Evolutionary conservation across 2,888 invertebrate genomes (phyloP), one percentile per base, ranked within the genome.

Genomic region (Himalopsyche tibetana): DNA sequence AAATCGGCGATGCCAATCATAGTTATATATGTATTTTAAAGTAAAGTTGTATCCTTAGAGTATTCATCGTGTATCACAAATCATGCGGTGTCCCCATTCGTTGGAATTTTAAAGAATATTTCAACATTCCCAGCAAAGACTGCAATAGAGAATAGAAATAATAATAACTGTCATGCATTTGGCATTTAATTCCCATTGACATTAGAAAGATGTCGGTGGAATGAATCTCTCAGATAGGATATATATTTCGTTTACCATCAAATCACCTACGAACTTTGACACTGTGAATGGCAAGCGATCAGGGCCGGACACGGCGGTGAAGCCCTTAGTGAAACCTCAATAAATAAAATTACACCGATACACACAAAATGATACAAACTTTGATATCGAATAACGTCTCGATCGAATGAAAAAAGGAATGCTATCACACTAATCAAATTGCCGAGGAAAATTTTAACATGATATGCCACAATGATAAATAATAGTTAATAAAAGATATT

Each of bases 181-280:
- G 86, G 69, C 86, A 86, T 86, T 86, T 86, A 84, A 42, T 55
- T 74, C 84, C 81, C 84, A 81, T 84, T 86, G 86, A 84, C 84
- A 84, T 84, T 84, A 85, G 74, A 55, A 84, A 82, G 74, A 86
- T 84, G 84, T 86, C 86, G 82, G 63, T 79, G 74, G 38, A 69
- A 82, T 82, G 86, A 84, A 74, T 74, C 74, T 74, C 36, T 38
- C 38, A 74, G 74, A 36, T 74, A 74, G 38, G 74, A 4, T 36
- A 28, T 74, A 36, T 36, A 36, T 74, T 74, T 74, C 74, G 74
- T 74, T 74, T 74, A 12, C 74, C 74, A 74, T 74, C 74, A 74
- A 74, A 74, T 74, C 74, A 74, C 74, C 74, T 36, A 36, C 74
- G 74, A 74, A 74, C 74, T 74, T 74, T 74, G 74, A 74, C 74